phyloP scores from a whole-genome alignment of 2,888 invertebrate genomes.

The Fissipunctia ypsillon region DNA sequence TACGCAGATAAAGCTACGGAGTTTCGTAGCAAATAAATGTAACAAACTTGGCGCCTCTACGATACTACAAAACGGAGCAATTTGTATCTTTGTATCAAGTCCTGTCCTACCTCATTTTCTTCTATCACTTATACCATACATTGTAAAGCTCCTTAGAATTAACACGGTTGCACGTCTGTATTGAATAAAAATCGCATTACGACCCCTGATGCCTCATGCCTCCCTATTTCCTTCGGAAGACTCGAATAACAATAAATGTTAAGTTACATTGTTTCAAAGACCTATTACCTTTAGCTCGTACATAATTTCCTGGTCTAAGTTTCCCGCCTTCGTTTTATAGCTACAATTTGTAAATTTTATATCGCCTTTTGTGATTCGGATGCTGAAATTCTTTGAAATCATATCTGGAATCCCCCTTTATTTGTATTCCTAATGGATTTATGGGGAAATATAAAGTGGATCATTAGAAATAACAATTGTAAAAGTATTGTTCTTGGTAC shows the following conservation, averaged over 20 bases:
- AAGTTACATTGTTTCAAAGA: constrained; percentile 74
- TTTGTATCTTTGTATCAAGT: background rate
- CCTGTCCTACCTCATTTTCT: background rate
- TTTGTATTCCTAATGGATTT: constrained; percentile 63
- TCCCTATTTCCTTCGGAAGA: constrained; percentile 55
- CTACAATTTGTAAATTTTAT: constrained; percentile 82
- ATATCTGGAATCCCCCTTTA: constrained; percentile 58
- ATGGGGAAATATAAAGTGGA: constrained; percentile 59
- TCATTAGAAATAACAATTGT: constrained; percentile 57
- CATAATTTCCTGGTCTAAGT: constrained; percentile 72
- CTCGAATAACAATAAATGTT: constrained; percentile 75
- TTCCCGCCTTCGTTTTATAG: constrained; percentile 74
- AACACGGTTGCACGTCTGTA: constrained; percentile 76
- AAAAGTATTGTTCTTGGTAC: constrained; percentile 41
- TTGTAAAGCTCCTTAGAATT: constrained; percentile 74
- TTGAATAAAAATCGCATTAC: constrained; percentile 84
- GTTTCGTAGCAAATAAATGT: background rate
- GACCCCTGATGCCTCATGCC: constrained; percentile 63
- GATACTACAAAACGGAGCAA: background rate
- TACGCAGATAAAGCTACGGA: background rate
- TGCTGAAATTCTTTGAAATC: constrained; percentile 63
- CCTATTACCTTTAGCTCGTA: constrained; percentile 70
- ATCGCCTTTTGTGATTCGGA: constrained; percentile 71
- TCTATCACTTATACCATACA: constrained; percentile 47
- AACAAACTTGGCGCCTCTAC: background rate